Evolutionary conservation across 2,797 vertebrate genomes (phyloP), one percentile per base, ranked within the genome.

Genomic region (Linurgus olivaceus): DNA sequence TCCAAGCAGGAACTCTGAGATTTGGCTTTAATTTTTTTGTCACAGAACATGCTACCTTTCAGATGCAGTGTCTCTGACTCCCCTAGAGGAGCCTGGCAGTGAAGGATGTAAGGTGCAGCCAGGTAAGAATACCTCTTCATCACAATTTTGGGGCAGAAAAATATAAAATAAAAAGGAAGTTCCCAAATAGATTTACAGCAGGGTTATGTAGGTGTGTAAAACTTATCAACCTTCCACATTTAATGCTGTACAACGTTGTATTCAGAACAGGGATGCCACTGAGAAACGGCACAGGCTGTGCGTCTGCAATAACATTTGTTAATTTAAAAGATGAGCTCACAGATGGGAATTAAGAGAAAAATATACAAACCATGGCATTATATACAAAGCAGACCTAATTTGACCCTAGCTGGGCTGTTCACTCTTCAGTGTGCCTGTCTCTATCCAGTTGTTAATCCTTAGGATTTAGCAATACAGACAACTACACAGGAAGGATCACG

Each of bases 271-370:
- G 58, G 29, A 29, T 29, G 37, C 37, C 58, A 61, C 15, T 61
- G 26, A 61, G 58, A 57, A 82, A 73, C 25, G 1, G 0, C 44
- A 42, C n/a, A 66, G 50, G 33, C 82, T 55, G 18, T 16, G 24
- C 15, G 63, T 52, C 31, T 78, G 47, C 78, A 86, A 4, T 13
- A 78, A 58, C 21, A 51, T 37, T 77, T 71, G 38, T 55, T 83
- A 72, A 65, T 45, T 75, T 76, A 71, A 77, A 74, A 83, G 9
- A 72, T 11, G 20, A 91, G 55, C 54, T 75, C n/a, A 35, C 17
- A 90, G 89, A 94, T 50, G 72, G 76, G 87, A 91, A 91, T 93
- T 92, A 92, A 77, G 50, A 82, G 42, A 81, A 97, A 95, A 88
- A 47, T 67, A 93, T 47, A 37, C 67, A 82, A 95, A 40, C 4